Evolutionary conservation across 2,888 invertebrate species (phyloP), one percentile per base, ranked within the genome.

Genomic region (Amblyjoppa proteus): DNA sequence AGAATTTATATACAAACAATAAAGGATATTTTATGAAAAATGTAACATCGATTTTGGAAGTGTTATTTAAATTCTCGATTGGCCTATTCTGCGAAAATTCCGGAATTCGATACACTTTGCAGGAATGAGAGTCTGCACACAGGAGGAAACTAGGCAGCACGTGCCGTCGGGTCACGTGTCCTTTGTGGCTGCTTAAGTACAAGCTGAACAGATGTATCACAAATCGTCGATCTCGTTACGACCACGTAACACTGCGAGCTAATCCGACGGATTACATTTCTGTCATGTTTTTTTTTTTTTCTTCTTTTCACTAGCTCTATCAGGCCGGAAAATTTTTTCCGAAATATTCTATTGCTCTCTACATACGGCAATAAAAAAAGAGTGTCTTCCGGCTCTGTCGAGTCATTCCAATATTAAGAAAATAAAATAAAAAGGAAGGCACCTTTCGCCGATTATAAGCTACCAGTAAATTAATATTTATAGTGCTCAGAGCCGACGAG

Each of bases 1-100:
- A 88, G 83, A 86, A 91, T 91, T 91, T 92, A 91, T 91, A 90
- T 89, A 91, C 88, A 76, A 68, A 77, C 89, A 93, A 93, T 93
- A 93, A 94, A 93, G 82, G 86, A 91, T 93, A 93, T 93, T 93
- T 92, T 93, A 91, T 87, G 88, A 90, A 90, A 49, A 49, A 16
- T 49, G 45, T 49, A 53, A n/a, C 20, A 2, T 11, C 11, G 2
- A 41, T 41, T 68, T 49, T 28, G 6, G 5, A 38, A 53, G n/a
- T 38, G 61, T 25, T 45, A 28, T 13, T 4, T 16, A n/a, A 25
- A 56, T 20, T 20, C 73, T 49, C 64, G 38, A 49, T 49, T 69
- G 38, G 20, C 53, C 58, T 49, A 68, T 66, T 82, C 11, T 31
- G 56, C 41, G 41, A 16, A 25, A 77, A 77, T 74, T 53, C 58